phyloP scores from a whole-genome alignment of 2,113 vertebrate species.

The Xenopus laevis region DNA sequence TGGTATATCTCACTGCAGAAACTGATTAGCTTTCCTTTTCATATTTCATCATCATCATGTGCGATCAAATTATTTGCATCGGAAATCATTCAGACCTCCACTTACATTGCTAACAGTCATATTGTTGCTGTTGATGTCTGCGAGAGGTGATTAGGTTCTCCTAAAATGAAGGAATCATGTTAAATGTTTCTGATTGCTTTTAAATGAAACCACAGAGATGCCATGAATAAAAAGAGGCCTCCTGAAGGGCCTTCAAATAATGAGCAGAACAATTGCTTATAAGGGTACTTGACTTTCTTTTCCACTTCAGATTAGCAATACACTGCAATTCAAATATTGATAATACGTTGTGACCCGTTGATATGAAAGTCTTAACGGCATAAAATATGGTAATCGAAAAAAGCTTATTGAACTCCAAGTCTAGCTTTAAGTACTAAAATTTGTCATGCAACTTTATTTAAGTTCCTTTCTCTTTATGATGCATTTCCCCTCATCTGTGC shows the following conservation, averaged over 20 bases:
- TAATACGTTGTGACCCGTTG: slow-evolving; percentile 11
- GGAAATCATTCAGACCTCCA: slow-evolving; percentile 1
- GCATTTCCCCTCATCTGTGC: not conserved
- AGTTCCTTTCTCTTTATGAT: slow-evolving; percentile 9
- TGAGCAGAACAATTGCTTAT: slow-evolving; percentile 17
- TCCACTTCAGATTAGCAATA: slow-evolving; percentile 22
- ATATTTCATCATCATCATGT: slow-evolving; percentile 5
- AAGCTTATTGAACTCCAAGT: not conserved
- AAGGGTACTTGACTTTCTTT: slow-evolving; percentile 22
- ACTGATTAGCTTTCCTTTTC: slow-evolving; percentile 2
- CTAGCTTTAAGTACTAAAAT: not conserved
- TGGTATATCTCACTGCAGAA: not conserved
- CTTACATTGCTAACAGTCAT: slow-evolving; percentile 5
- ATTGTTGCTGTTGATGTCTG: slow-evolving; percentile 27
- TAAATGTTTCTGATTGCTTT: slow-evolving; percentile 38
- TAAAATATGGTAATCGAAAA: slow-evolving; percentile 8
- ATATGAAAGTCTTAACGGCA: slow-evolving; percentile 4
- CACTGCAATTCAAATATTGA: slow-evolving; percentile 28
- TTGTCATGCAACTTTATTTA: not conserved
- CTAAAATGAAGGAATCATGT: slow-evolving; percentile 29
- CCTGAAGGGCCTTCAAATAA: slow-evolving; percentile 27
- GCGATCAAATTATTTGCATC: slow-evolving; percentile 9
- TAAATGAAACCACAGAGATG: slow-evolving; percentile 34
- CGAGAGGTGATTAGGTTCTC: slow-evolving; percentile 19
- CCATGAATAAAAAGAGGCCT: slow-evolving; percentile 39